phyloP scores from a whole-genome alignment of 2,888 invertebrate genomes.

The Melanostoma mellinum region DNA sequence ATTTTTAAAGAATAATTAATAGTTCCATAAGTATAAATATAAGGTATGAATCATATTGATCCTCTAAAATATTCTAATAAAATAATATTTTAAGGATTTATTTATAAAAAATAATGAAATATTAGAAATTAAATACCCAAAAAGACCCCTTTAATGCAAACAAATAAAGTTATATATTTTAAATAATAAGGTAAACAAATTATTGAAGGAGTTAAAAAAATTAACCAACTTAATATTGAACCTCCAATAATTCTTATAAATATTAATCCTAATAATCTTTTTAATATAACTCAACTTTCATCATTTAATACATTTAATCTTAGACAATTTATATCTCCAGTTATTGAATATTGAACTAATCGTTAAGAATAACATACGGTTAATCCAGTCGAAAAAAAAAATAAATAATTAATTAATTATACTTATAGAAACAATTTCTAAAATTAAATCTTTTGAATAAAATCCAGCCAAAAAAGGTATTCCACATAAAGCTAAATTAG shows the following conservation, averaged over 20 bases:
- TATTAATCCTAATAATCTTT: constrained; percentile 80
- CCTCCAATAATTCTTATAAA: constrained; percentile 82
- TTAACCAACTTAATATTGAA: constrained; percentile 83
- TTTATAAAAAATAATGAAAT: constrained; percentile 82
- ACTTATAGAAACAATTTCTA: constrained; percentile 83
- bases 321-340: constrained; percentile 83
- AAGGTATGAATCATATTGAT: constrained; percentile 79
- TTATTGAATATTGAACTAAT: constrained; percentile 84
- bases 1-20: constrained; percentile 82
- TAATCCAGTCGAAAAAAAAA: constrained; percentile 83
- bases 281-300: constrained; percentile 83
- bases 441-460: constrained; percentile 87
- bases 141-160: constrained; percentile 81
- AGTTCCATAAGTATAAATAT: constrained; percentile 82
- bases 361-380: constrained; percentile 85
- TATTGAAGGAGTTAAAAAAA: constrained; percentile 83
- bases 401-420: constrained; percentile 84
- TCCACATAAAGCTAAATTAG: constrained; percentile 84
- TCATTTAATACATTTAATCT: constrained; percentile 83
- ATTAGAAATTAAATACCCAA: constrained; percentile 82
- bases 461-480: constrained; percentile 86
- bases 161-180: constrained; percentile 81
- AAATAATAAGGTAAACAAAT: constrained; percentile 83
- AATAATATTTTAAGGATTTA: constrained; percentile 81
- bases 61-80: constrained; percentile 78